A percentile compares a stretch with the other conserved stretches of the same genome.
Evolutionary conservation across 1,140 invertebrate genomes (phyloP).

Genomic region (Ceratina australensis): DNA sequence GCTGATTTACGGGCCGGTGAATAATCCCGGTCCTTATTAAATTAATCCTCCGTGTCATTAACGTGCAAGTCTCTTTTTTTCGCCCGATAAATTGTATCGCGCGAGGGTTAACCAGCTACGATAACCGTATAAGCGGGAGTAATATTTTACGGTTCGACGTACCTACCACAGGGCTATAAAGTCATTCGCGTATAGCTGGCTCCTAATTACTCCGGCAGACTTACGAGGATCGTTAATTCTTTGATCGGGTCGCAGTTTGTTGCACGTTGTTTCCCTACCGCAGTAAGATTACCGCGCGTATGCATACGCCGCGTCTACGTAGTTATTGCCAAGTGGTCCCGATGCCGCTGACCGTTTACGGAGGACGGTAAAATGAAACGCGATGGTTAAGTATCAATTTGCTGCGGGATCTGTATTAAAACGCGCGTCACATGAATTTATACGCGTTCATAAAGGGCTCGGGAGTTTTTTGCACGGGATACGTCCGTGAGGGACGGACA

Average conservation of each 20-base stretch:
- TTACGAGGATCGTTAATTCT: conserved; percentile 18
- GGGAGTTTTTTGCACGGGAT: not conserved
- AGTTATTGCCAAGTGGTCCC: not conserved
- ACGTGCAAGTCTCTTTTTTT: not conserved
- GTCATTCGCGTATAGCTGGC: conserved; percentile 3
- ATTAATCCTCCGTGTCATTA: not conserved
- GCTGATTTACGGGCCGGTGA: not conserved
- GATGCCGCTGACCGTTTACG: not conserved
- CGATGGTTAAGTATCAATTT: conserved; percentile 34
- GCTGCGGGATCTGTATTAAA: conserved; percentile 31
- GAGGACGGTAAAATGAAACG: conserved; percentile 1
- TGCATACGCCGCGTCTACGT: not conserved
- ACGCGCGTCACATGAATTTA: conserved; percentile 22
- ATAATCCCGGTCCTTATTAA: not conserved
- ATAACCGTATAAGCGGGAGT: conserved; percentile 2
- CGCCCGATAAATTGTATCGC: not conserved
- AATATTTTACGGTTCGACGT: conserved; percentile 12
- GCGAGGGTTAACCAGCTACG: not conserved
- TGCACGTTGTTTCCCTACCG: not conserved
- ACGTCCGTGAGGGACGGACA: not conserved
- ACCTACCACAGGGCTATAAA: conserved; percentile 2
- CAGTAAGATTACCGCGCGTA: not conserved
- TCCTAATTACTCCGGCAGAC: conserved; percentile 19
- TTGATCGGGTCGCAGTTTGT: conserved; percentile 11
- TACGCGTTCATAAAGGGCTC: conserved; percentile 11